Conservation (phyloP, 2,888 invertebrate genomes). For the Tanytarsus gracilentus region DNA sequence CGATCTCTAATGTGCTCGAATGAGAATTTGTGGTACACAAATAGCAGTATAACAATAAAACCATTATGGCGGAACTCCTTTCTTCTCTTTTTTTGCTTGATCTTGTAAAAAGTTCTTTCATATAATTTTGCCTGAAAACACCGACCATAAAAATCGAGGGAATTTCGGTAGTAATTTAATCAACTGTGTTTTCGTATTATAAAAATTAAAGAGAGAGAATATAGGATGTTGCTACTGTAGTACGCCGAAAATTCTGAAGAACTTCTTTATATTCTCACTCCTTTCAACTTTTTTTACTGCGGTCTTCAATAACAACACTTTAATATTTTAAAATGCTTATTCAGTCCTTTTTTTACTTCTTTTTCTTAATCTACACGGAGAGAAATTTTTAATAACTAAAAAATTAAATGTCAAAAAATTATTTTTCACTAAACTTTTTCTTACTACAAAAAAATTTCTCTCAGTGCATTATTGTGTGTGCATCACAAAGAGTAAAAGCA, state of each 20-base stretch:
- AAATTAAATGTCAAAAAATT: not conserved
- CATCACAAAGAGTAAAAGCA: no score
- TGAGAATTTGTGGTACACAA: no score
- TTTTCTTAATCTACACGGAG: no score
- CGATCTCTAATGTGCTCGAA: no score
- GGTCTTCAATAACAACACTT: not conserved
- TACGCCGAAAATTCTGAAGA: constrained; percentile 17
- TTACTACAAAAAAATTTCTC: no score
- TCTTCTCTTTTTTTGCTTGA: not conserved
- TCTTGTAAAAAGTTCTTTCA: not conserved
- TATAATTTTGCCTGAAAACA: constrained; percentile 2
- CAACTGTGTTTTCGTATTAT: constrained; percentile 14
- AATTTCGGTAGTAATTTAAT: constrained; percentile 28
- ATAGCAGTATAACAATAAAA: no score
- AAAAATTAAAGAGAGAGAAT: not conserved
- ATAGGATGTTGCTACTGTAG: constrained; percentile 23
- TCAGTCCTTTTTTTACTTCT: no score
- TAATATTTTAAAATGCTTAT: no score
- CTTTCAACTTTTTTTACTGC: not conserved
- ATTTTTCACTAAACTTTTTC: no score
- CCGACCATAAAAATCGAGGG: constrained; percentile 6
- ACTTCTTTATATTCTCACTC: constrained; percentile 10
- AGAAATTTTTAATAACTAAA: not conserved
- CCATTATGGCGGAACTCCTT: not conserved
- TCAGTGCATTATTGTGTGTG: no score